Conservation (phyloP, 1,140 invertebrate genomes). For the Temnothorax curvispinosus region DNA sequence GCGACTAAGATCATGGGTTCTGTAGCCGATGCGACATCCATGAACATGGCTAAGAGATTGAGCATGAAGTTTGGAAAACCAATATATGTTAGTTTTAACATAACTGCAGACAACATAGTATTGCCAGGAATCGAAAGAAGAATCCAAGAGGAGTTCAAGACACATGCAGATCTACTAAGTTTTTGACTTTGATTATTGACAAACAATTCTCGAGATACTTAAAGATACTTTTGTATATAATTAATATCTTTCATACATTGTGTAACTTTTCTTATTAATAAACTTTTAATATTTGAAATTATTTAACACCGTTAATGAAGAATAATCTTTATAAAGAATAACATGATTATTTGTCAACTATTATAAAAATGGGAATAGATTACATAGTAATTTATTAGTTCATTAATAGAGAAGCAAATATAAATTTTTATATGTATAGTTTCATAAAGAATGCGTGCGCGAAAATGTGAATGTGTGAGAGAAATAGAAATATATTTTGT, state of each 20-base stretch:
- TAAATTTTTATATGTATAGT: background rate
- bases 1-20: constrained; percentile 82
- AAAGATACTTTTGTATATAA: background rate
- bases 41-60: constrained; percentile 80
- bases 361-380: background rate
- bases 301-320: background rate
- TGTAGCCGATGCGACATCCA: constrained; percentile 75
- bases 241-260: background rate
- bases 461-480: too few relatives aligned
- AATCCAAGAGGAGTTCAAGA: constrained; percentile 80
- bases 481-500: too few relatives aligned
- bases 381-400: background rate
- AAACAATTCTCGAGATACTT: background rate
- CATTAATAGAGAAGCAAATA: background rate
- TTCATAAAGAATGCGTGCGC: too few relatives aligned
- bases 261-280: background rate
- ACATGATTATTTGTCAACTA: background rate
- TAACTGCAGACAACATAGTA: constrained; percentile 73
- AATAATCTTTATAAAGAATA: background rate
- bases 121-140: constrained; percentile 79
- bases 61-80: constrained; percentile 80
- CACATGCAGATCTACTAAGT: constrained; percentile 66
- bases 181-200: constrained; percentile 49
- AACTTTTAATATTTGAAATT: background rate
- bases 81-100: constrained; percentile 84